These are phyloP conservation scores for Hylia prasina DNA, from an alignment of 2,113 vertebrate genomes.

Conservation along the genomic window DNA sequence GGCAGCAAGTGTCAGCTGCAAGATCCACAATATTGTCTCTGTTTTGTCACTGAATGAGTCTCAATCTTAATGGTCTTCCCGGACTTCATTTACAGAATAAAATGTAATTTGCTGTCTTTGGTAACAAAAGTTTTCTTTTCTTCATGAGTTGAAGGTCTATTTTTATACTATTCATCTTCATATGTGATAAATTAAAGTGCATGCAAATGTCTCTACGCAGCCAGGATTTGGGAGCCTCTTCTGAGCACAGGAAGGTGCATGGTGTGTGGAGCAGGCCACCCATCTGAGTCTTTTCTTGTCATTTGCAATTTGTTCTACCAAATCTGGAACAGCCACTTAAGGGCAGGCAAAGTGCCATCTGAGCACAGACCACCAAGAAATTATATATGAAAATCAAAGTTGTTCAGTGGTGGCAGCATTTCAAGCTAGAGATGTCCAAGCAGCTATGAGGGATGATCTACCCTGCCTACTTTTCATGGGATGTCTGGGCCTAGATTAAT, in stretches of 20 bases:
- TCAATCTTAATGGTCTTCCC: neutral
- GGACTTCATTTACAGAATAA: neutral
- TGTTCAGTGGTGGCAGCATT: neutral
- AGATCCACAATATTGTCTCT: neutral
- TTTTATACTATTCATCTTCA: neutral
- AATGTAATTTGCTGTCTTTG: neutral
- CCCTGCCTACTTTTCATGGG: constrained; percentile 36
- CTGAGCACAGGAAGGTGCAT: accelerated
- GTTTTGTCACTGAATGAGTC: neutral
- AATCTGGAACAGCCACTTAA: neutral
- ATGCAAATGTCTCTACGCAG: neutral
- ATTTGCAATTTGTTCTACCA: neutral
- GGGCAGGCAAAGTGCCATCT: neutral
- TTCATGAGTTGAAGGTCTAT: neutral
- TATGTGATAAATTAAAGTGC: neutral
- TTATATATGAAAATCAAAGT: neutral
- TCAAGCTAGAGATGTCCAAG: constrained; percentile 5
- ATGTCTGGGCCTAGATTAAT: neutral
- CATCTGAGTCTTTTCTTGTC: neutral
- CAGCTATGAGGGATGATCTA: constrained; percentile 8
- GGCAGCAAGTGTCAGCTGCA: neutral
- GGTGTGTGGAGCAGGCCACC: neutral
- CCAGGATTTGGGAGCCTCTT: neutral
- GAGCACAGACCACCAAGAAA: neutral
- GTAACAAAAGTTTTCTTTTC: neutral